Evolutionary conservation across 2,113 vertebrate genomes (phyloP), one percentile per base, ranked within the genome.

Genomic region (Lathamus discolor): DNA sequence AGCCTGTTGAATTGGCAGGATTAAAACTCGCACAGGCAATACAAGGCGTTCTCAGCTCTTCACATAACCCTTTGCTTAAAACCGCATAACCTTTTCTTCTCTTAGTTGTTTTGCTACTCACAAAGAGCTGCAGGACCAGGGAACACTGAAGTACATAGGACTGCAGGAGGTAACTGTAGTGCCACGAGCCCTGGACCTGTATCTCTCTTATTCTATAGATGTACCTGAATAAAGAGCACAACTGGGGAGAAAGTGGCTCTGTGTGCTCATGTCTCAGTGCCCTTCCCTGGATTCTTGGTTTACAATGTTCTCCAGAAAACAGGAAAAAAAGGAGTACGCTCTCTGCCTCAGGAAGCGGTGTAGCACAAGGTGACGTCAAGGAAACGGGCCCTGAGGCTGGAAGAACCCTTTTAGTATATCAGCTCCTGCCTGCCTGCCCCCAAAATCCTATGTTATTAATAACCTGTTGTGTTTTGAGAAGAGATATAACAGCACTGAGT

Each of bases 261-360:
- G 1, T 0, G 35, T 48, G 10, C 8, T 13, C 68, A 11, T 70
- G 48, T 33, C 61, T 37, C 80, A 39, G 28, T 14, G 63, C 31
- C 49, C 73, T 75, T 37, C 54, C 37, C 75, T n/a, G 66, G 48
- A 11, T 72, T 29, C 41, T 15, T 25, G 24, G 7, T 9, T 61
- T 51, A 48, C 72, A 79, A 6, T 59, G 57, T 33, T 13, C 33
- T 75, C 52, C 74, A 92, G 78, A 90, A 75, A 57, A 29, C 61
- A 78, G 95, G 91, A 91, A 80, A 78, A 88, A 54, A 63, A 83
- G 64, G 54, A 83, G 77, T 27, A 55, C 3, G 1, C 39, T 78
- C 44, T 88, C 70, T 46, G 79, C 84, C 52, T 86, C 90, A 85
- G 90, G 80, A 88, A 97, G 91, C 55, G 15, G 52, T 62, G 46